These are phyloP conservation scores for Saguinus imperator DNA, from an alignment of 2,113 vertebrate genomes.

Conservation along the genomic window DNA sequence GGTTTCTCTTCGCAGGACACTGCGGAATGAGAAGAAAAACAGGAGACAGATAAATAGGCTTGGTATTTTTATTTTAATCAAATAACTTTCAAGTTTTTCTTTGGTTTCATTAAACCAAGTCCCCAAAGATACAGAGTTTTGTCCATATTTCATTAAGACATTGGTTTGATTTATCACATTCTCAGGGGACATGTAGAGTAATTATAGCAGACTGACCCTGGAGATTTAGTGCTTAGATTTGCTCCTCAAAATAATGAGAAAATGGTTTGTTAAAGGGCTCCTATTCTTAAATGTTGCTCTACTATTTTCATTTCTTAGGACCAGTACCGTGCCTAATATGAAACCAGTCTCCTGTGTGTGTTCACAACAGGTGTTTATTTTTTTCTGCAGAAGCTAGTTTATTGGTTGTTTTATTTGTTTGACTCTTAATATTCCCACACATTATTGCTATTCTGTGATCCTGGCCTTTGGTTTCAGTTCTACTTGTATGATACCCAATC, in stretches of 20 bases:
- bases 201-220: accelerated
- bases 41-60: accelerated
- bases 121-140: neutral
- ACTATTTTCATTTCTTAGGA: neutral
- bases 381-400: neutral
- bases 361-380: accelerated
- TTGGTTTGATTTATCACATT: neutral
- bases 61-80: neutral
- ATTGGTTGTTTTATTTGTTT: neutral
- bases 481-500: accelerated
- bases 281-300: accelerated
- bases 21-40: neutral
- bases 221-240: neutral
- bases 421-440: neutral
- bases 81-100: neutral
- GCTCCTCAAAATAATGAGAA: accelerated
- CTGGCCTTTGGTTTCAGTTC: neutral
- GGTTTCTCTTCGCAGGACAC: neutral
- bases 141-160: neutral
- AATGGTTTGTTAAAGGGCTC: no score
- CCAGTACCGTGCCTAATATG: accelerated
- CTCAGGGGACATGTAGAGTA: accelerated
- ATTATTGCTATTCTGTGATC: neutral
- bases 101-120: neutral
- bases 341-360: accelerated